phyloP scores from a whole-genome alignment of 2,797 vertebrate species.

The Gila robusta region DNA sequence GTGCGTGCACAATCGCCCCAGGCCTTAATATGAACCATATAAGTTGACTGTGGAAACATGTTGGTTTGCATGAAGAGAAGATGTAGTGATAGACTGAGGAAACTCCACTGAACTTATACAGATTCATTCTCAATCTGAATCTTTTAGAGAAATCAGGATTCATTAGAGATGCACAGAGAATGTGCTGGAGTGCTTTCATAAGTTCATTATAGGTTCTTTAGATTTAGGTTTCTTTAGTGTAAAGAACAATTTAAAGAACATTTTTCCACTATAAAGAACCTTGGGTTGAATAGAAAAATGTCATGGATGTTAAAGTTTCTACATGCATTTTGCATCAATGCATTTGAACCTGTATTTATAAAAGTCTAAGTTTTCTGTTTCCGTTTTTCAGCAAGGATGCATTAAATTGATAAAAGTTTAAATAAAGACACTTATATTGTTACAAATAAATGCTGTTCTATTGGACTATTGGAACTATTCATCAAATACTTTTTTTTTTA shows the following conservation, averaged over 20 bases:
- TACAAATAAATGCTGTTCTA: not conserved
- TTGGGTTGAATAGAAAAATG: not conserved
- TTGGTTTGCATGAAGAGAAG: constrained; percentile 8
- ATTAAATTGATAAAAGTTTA: not conserved
- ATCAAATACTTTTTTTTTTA: not conserved
- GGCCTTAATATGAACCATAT: constrained; percentile 55
- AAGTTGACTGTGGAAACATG: constrained; percentile 10
- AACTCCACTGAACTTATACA: not conserved
- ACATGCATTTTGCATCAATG: not conserved
- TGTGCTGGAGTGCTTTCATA: not conserved
- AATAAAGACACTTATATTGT: not conserved
- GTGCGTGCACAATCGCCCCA: constrained; percentile 5
- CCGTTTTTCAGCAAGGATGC: not conserved
- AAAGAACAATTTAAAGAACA: no score
- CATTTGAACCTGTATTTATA: not conserved
- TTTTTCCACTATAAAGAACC: no score
- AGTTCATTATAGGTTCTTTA: not conserved
- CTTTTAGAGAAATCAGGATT: not conserved
- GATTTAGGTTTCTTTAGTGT: no score
- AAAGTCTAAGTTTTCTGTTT: not conserved
- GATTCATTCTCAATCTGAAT: not conserved
- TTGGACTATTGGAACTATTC: not conserved
- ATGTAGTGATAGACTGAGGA: not conserved
- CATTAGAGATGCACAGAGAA: no score
- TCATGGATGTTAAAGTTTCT: no score